Evolutionary conservation across 2,113 vertebrate genomes (phyloP), one percentile per base, ranked within the genome.

Genomic region (Rhinogobius similis): DNA sequence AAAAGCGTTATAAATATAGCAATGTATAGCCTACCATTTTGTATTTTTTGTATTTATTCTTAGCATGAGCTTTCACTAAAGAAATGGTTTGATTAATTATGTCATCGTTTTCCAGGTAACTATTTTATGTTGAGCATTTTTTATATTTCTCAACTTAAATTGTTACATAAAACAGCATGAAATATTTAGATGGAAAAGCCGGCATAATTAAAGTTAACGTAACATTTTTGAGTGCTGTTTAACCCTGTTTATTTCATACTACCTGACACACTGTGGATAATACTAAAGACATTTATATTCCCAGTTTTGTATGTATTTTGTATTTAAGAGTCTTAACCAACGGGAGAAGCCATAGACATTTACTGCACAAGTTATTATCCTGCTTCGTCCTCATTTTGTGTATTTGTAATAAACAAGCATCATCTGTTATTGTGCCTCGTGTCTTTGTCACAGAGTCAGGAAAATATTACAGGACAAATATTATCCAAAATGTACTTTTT

Each of bases 291-390:
- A 50, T 79, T 53, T 67, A 1, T 58, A 44, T 72, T 68, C 62
- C 46, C 36, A 29, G 39, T 77, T 87, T 76, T 79, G 24, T 72
- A 38, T 85, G 75, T 88, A 90, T 88, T 88, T 89, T 85, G 75
- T 88, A 90, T 90, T 88, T 89, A 89, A 85, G 81, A 88, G 79
- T 90, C 82, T 90, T 88, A 88, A 85, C 76, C 70, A 63, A 39
- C 67, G 75, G 76, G 29, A 68, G 59, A 80, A 73, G 87, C 81
- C 86, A 82, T 82, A 68, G 46, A 16, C 52, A 82, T 90, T 85
- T 83, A 86, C 83, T 21, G 24, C 48, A 64, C 63, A 74, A 64
- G 21, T 72, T 48, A 67, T 79, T 65, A 46, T 62, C 79, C 69
- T 72, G 72, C 82, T 80, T 84, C 72, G 32, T 85, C 69, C 78